Conservation (phyloP, 1,140 invertebrate genomes). For the Diachasmimorpha longicaudata region DNA sequence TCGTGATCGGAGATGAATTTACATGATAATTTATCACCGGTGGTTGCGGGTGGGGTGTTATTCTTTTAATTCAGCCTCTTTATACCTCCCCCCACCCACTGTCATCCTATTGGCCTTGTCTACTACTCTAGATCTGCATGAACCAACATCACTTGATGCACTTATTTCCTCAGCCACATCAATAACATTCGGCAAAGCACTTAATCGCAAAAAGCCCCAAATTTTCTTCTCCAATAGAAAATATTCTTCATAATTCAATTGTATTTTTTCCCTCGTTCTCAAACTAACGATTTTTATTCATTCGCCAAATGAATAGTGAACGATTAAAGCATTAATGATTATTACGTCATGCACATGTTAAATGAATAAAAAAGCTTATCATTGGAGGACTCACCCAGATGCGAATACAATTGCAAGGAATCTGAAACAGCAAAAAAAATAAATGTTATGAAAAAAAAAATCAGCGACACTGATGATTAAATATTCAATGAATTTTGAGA, state of each 20-base stretch:
- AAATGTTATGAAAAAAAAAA: slow-evolving; percentile 13
- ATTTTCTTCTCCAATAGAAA: background rate
- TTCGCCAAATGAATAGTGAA: background rate
- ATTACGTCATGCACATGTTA: background rate
- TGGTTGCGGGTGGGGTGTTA: background rate
- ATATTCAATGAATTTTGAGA: background rate
- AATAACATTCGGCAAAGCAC: background rate
- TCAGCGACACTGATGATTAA: background rate
- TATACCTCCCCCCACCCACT: background rate
- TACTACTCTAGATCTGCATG: background rate
- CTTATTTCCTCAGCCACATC: no score
- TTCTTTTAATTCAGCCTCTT: background rate
- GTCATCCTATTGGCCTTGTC: background rate
- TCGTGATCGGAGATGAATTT: slow-evolving; percentile 7
- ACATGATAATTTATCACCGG: background rate
- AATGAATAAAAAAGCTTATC: background rate
- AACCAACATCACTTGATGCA: slow-evolving; percentile 4
- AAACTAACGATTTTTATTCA: background rate
- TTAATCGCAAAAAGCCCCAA: background rate
- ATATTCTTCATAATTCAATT: background rate
- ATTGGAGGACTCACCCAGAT: slow-evolving; percentile 53
- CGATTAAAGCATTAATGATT: background rate
- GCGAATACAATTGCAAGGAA: slow-evolving; percentile 57
- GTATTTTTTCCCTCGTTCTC: no score
- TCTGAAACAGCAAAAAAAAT: slow-evolving; percentile 58